These are phyloP conservation scores for Sylvietta virens DNA, from an alignment of 2,113 vertebrate species.

Conservation along the genomic window DNA sequence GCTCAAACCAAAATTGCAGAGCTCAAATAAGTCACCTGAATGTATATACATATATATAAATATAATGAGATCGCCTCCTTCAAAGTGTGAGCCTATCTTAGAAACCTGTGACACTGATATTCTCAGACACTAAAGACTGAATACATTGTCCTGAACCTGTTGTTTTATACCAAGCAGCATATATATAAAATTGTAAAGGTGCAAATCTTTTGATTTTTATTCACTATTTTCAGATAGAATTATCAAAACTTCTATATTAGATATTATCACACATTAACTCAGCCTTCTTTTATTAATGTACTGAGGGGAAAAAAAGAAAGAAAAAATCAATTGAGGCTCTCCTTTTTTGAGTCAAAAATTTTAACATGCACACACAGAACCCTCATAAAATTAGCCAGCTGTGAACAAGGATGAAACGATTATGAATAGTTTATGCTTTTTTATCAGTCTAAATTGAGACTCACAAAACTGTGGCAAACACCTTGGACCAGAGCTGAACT, in stretches of 20 bases:
- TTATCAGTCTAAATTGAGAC: background rate
- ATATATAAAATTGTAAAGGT: background rate
- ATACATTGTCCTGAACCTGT: background rate
- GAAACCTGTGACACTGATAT: background rate
- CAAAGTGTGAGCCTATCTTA: background rate
- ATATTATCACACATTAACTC: background rate
- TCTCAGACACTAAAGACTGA: background rate
- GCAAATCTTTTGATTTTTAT: background rate
- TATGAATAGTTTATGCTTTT: background rate
- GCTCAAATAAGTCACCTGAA: background rate
- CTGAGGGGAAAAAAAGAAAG: fast-evolving
- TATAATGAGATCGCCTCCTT: background rate
- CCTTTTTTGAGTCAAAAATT: background rate
- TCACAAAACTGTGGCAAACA: background rate
- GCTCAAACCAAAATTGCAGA: background rate
- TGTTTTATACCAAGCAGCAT: background rate
- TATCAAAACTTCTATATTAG: background rate
- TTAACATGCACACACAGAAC: background rate
- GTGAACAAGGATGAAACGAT: background rate
- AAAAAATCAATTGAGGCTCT: background rate
- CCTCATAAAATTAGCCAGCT: background rate
- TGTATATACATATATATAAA: background rate
- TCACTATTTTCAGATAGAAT: background rate
- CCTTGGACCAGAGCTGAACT: background rate
- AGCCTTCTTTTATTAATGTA: background rate